Evolutionary conservation across 1,140 invertebrate genomes (phyloP), one percentile per base, ranked within the genome.

Genomic region (Myzus persicae): DNA sequence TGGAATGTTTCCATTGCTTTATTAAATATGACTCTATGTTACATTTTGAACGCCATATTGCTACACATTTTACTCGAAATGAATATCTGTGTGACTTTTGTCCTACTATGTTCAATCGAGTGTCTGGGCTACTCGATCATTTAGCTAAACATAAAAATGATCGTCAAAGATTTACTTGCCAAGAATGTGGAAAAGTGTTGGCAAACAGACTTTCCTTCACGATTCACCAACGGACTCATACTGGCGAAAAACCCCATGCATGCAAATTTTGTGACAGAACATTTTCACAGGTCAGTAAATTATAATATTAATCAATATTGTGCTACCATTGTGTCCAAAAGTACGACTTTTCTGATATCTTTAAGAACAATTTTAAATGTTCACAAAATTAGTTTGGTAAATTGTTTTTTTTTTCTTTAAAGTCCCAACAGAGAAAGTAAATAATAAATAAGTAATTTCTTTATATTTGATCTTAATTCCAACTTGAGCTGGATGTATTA

Each of bases 241-340:
- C 96, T 0, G 96, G 96, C 1, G 96, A 96, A 94, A 96, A 96
- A 90, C 96, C 96, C 0, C 97, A 96, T 94, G 95, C 95, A 0
- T 97, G 97, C 94, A 95, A 95, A 7, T 95, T 95, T 67, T 97
- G 97, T 94, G 94, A 95, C 59, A 95, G 93, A 51, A 96, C 96
- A 1, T 97, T 97, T 94, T 97, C 97, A 87, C 96, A 97, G 18
- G 97, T 94, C 5, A 76, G 54, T n/a, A 44, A 20, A 76, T n/a
- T 24, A 84, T 24, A 40, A 84, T 40, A 84, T 42, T 26, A 26
- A n/a, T 59, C 3, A 59, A 31, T 59, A 48, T 18, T 44, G 44
- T 44, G 44, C 1, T 48, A 59, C 26, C 31, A 31, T 31, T 67
- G 31, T n/a, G 59, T 31, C 9, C 2, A 67, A n/a, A 67, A 4